Base-by-base conservation (phyloP, 2,888 invertebrate genomes). In the Drosophila multiciliata region DNA sequence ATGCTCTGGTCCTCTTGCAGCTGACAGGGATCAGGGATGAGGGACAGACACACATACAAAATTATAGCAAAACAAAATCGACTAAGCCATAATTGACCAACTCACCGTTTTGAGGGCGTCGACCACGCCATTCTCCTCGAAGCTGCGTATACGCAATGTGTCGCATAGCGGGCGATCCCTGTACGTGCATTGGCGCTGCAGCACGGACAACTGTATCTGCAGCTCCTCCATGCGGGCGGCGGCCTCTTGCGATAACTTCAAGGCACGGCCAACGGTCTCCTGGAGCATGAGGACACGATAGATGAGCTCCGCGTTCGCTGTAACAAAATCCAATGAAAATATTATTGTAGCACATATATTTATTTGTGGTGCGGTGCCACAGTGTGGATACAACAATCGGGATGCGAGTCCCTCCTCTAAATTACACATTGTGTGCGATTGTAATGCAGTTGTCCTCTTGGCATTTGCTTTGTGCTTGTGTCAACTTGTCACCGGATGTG, bases 131-230 rank as follows among this genome's bases (percentile, higher is more conserved):
- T 93, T 93, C 76, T 93, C 93, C 76, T 96, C 95, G 78, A 97
- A 94, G 48, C 96, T 96, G 74, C 95, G 94, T 61, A 96, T 95
- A 90, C 96, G 95, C 78, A 97, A 93, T 17, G 96, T 96, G 79
- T 96, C 96, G 91, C 97, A 97, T 1, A 97, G 94, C 50, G 96
- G 95, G 35, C 95, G 94, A 93, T 97, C 97, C 84, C 95, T 95
- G 63, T 94, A 93, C 57, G 94, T 94, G 91, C 97, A 97, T 85
- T 96, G 95, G 81, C 95, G 95, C 90, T 93, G 93, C 75, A 93
- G 75, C 62, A 93, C 93, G 53, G 93, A 93, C 73, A 93, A 71
- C 82, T 93, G 93, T 86, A 93, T 93, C 85, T 93, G 93, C 35
- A 93, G 86, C 77, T 93, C 93, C 80, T 93, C 93, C 92, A 93